Evolutionary conservation across 1,140 invertebrate species (phyloP).

Genomic region (Vanessa atalanta): DNA sequence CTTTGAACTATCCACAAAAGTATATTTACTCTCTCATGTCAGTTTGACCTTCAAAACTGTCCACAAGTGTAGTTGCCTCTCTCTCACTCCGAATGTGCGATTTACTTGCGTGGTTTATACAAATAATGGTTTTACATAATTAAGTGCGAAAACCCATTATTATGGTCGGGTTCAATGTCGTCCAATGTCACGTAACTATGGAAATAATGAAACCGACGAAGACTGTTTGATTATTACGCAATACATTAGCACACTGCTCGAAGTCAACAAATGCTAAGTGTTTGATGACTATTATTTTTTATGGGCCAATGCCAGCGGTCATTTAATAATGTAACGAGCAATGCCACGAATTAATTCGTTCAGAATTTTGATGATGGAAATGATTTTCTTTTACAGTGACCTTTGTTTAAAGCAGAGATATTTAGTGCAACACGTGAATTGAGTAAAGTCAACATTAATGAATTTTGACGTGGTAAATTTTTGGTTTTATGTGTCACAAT

Average conservation of each 20-base stretch:
- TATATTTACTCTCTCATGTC: not conserved
- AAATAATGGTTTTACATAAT: slow-evolving; percentile 5
- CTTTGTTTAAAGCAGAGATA: too few relatives aligned
- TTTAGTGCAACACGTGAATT: too few relatives aligned
- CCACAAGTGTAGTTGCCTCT: too few relatives aligned
- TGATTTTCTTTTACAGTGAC: too few relatives aligned
- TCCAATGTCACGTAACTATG: not conserved
- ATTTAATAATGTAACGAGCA: too few relatives aligned
- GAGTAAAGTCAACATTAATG: too few relatives aligned
- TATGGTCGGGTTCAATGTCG: not conserved
- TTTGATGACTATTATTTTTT: not conserved
- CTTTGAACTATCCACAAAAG: too few relatives aligned
- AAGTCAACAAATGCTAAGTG: not conserved
- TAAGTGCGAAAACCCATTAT: not conserved
- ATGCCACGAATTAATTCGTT: too few relatives aligned
- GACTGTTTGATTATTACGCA: slow-evolving; percentile 5
- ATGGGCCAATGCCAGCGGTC: not conserved
- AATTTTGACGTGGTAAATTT: too few relatives aligned
- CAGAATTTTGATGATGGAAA: too few relatives aligned
- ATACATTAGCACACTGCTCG: not conserved
- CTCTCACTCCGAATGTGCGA: not conserved
- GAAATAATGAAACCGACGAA: not conserved
- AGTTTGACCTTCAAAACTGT: too few relatives aligned
- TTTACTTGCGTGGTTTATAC: not conserved
- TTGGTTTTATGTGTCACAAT: too few relatives aligned